Base-by-base conservation (phyloP, 2,113 vertebrate species). In the Mesocricetus auratus region DNA sequence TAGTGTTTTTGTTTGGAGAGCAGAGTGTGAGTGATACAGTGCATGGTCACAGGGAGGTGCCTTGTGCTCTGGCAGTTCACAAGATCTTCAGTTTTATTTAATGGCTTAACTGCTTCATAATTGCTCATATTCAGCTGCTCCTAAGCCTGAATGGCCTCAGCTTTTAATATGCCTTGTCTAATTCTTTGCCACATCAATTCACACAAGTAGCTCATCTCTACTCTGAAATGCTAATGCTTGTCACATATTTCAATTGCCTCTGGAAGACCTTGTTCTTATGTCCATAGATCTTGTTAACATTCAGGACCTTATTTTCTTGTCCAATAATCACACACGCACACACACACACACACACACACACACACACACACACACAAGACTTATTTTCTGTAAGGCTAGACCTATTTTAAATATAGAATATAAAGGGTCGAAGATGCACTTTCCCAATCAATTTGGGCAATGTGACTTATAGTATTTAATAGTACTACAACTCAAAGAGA, bases 161-260 rank as follows among this genome's bases (percentile, higher is more conserved):
- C 98, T 98, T 96, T 98, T 98, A 98, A 98, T 98, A 98, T 97
- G 98, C 97, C 98, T 98, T 97, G 87, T 98, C 98, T 98, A 97
- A 97, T 98, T 98, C 97, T 95, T 97, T 98, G 98, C 97, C 98
- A 97, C 98, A 98, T 98, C 98, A 98, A 98, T 98, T 97, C 98
- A 69, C 7, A 95, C 96, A 96, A 98, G 97, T 50, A 97, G 97
- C 98, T 98, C 97, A 95, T 98, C 96, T 97, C 97, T 97, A 97
- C 98, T 98, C 98, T 98, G 96, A 98, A 98, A 98, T 96, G 97
- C 97, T 98, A 98, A 98, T 98, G 98, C 98, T 96, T 98, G 97
- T 98, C 98, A 98, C 98, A 98, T 94, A 94, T 97, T 98, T 98
- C 98, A 98, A 94, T 98, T 75, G 98, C 95, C 96, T 98, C 97